Evolutionary conservation across 2,888 invertebrate genomes (phyloP).

Genomic region (Panopea generosa): DNA sequence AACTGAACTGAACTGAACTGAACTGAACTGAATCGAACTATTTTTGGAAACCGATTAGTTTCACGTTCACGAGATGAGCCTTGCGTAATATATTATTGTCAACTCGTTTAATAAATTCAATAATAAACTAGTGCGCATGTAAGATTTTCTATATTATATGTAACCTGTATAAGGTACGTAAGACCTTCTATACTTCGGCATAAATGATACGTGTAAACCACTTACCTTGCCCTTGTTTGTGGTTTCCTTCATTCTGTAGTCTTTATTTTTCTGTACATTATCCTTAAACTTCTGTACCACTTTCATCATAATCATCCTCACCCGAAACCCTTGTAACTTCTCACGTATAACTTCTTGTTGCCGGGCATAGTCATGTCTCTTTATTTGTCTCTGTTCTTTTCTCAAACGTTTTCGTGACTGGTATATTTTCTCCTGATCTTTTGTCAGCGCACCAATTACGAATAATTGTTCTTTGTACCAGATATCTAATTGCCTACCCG

Average conservation of each 20-base stretch:
- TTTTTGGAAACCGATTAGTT: no score
- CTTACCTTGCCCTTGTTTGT: slow-evolving; percentile 19
- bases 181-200: no score
- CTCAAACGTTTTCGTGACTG: slow-evolving; percentile 36
- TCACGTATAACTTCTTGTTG: slow-evolving; percentile 46
- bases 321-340: slow-evolving; percentile 39
- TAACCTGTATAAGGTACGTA: no score
- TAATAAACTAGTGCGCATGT: no score
- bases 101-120: no score
- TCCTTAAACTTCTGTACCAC: slow-evolving; percentile 54
- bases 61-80: no score
- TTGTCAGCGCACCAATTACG: slow-evolving; percentile 49
- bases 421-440: slow-evolving; percentile 52
- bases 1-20: no score
- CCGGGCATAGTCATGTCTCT: slow-evolving; percentile 48
- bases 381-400: slow-evolving; percentile 45
- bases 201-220: no score
- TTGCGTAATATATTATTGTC: no score
- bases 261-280: slow-evolving; percentile 28
- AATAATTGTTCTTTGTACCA: slow-evolving; percentile 59
- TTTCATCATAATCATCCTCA: slow-evolving; percentile 41
- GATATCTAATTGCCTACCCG: slow-evolving; percentile 54
- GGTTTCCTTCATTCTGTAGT: slow-evolving; percentile 1
- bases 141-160: no score
- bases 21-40: no score